phyloP scores from a whole-genome alignment of 2,888 invertebrate genomes.

The Argyra leucocephala region DNA sequence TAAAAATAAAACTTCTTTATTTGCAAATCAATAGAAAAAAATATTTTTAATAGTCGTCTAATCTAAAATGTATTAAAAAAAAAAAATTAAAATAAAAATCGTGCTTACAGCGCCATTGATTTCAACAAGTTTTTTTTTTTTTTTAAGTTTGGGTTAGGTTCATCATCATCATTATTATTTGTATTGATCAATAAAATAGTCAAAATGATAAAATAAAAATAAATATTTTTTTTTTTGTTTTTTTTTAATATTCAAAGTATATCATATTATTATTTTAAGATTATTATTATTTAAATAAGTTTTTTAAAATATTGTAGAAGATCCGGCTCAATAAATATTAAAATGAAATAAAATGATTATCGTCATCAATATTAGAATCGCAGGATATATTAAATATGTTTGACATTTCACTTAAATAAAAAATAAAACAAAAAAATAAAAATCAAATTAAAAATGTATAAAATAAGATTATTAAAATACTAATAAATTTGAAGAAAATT shows the following conservation, averaged over 20 bases:
- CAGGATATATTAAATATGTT: neutral
- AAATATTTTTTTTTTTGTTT: too few species aligned
- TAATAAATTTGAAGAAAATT: neutral
- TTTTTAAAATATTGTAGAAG: neutral
- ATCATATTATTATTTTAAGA: conserved; percentile 4
- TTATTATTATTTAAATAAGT: neutral
- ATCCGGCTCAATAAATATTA: conserved; percentile 4
- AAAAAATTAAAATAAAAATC: too few species aligned
- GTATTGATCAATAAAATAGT: too few species aligned
- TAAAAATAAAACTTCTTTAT: too few species aligned
- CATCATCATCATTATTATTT: too few species aligned
- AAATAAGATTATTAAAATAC: neutral
- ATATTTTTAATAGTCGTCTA: too few species aligned
- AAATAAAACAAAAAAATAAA: neutral
- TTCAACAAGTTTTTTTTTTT: too few species aligned
- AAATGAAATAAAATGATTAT: neutral
- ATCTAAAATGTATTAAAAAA: too few species aligned
- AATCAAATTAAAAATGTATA: neutral
- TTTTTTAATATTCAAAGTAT: conserved; percentile 1
- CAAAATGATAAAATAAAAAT: too few species aligned
- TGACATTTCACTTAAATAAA: neutral
- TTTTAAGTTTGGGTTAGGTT: too few species aligned
- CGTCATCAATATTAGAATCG: neutral
- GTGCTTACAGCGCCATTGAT: too few species aligned
- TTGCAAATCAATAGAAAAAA: too few species aligned